phyloP scores from a whole-genome alignment of 2,888 invertebrate genomes.

The Drosophila falleni region DNA sequence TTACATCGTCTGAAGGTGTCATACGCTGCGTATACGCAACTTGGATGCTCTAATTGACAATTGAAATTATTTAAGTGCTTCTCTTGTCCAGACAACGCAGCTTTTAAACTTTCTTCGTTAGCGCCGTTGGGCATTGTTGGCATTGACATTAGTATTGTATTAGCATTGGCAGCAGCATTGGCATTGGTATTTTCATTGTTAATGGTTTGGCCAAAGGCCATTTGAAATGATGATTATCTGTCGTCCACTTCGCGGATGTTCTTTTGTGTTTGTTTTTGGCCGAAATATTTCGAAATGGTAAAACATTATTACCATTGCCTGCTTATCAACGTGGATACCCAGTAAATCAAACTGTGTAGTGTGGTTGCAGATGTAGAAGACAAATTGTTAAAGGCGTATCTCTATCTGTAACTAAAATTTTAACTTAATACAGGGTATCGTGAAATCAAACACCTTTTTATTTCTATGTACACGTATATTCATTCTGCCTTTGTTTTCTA shows the following conservation, averaged over 20 bases:
- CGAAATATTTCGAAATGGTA: conserved; percentile 22
- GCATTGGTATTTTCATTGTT: conserved; percentile 29
- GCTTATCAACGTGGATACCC: conserved; percentile 16
- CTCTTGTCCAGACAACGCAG: conserved; percentile 19
- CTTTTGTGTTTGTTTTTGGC: conserved; percentile 5
- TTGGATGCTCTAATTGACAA: conserved; percentile 9
- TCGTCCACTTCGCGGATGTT: conserved; percentile 12
- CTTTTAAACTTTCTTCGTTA: conserved; percentile 39
- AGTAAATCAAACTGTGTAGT: background rate
- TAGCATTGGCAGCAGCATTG: conserved; percentile 21
- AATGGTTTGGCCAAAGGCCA: conserved; percentile 47
- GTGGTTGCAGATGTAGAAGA: background rate
- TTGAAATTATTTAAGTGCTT: conserved; percentile 20
- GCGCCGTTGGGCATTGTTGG: conserved; percentile 14
- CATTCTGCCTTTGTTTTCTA: conserved; percentile 8
- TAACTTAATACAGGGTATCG: conserved; percentile 8
- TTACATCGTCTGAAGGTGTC: background rate
- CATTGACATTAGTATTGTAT: conserved; percentile 23
- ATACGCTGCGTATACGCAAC: conserved; percentile 46
- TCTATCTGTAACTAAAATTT: background rate
- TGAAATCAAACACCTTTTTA: background rate
- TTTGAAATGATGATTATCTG: conserved; percentile 41
- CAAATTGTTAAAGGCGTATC: too few species aligned
- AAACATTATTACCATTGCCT: conserved; percentile 18
- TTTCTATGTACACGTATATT: background rate